Evolutionary conservation across 1,140 invertebrate genomes (phyloP), one percentile per base, ranked within the genome.

Genomic region (Zophobas morio): DNA sequence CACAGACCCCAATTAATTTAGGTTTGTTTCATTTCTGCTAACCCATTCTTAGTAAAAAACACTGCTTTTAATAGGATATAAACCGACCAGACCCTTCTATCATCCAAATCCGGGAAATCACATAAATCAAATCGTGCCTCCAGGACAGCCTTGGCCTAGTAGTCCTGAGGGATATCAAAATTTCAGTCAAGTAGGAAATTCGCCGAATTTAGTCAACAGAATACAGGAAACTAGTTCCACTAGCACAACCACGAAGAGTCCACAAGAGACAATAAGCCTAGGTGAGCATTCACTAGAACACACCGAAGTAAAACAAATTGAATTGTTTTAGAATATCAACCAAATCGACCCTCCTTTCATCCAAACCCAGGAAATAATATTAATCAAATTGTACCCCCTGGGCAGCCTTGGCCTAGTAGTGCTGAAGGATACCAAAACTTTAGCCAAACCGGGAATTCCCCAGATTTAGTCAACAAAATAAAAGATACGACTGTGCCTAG

Each of bases 141-240:
- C 76, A n/a, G 76, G 76, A 33, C 49, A 51, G 42, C 70, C 76
- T 34, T 78, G 76, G 76, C 76, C 76, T 1, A 56, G 49, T n/a
- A 73, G 35, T 8, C 35, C 71, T 4, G 47, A 73, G 56, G 51
- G 36, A 36, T 73, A 73, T 20, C n/a, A 56, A 54, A 73, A 73
- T 73, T 73, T 73, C 36, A 73, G 71, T 4, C 71, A 73, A 54
- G 5, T 47, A 20, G 6, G 6, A 42, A 46, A 49, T 6, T 5
- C 49, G 5, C 35, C 35, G 6, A 35, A 4, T 73, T 5, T 73
- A 32, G 71, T 34, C 32, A 39, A 73, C 56, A 53, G 46, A 56
- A 37, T 73, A 1, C 2, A 53, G 32, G 71, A 73, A 2, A 42
- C 6, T 20, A 20, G 20, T 20, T 20, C 20, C 3, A 36, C 3